Conservation (phyloP, 2,888 invertebrate species). For the Nezara viridula region DNA sequence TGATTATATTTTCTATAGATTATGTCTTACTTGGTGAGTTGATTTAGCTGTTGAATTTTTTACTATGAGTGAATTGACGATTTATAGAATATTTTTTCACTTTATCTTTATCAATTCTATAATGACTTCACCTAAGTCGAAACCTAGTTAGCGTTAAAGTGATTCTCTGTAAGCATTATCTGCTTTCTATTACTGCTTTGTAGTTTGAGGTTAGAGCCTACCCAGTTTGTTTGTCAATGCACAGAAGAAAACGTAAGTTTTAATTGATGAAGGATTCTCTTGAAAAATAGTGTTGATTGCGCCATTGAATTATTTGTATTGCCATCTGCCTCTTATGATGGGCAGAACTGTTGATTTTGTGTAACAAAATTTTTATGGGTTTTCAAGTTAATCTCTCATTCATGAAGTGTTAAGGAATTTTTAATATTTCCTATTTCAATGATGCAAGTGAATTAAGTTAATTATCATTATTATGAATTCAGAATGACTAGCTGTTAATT, state of each 20-base stretch:
- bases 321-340: neutral
- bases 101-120: conserved; percentile 12
- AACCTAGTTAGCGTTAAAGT: conserved; percentile 40
- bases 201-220: conserved; percentile 47
- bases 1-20: neutral
- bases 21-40: conserved; percentile 35
- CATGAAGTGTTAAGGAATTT: neutral
- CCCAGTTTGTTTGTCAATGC: conserved; percentile 51
- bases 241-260: conserved; percentile 47
- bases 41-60: conserved; percentile 46
- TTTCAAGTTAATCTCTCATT: neutral
- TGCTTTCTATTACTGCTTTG: neutral
- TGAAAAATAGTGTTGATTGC: conserved; percentile 7
- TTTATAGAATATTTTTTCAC: conserved; percentile 20
- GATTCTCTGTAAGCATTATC: neutral
- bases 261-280: conserved; percentile 22
- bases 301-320: conserved; percentile 31
- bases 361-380: neutral
- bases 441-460: neutral
- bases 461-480: neutral
- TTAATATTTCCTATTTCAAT: neutral
- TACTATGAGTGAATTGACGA: conserved; percentile 39
- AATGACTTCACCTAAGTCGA: neutral
- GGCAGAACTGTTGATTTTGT: neutral
- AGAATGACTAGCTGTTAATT: neutral